phyloP scores from a whole-genome alignment of 2,797 vertebrate species.

The Tenualosa ilisha region DNA sequence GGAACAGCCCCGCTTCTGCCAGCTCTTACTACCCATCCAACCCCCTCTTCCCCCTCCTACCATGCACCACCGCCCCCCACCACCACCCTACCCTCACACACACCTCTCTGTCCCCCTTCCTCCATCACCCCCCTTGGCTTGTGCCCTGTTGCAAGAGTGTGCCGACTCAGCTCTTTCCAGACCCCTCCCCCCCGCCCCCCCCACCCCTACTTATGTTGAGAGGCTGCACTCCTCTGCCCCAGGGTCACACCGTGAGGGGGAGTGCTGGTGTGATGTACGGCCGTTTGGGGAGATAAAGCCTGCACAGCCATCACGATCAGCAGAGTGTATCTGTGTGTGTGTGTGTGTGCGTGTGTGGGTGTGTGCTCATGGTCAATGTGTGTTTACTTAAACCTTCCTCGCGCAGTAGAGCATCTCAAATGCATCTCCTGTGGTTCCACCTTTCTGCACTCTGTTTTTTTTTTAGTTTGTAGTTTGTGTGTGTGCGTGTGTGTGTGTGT shows the following conservation, averaged over 20 bases:
- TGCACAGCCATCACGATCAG: slow-evolving; percentile 13
- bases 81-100: neutral
- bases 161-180: slow-evolving; percentile 11
- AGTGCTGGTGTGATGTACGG: slow-evolving; percentile 45
- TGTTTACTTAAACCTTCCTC: slow-evolving; percentile 52
- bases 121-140: neutral
- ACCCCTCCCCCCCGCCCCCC: slow-evolving; percentile 13
- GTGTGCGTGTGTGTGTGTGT: neutral
- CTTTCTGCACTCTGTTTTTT: slow-evolving; percentile 29
- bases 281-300: slow-evolving; percentile 17
- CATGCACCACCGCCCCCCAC: neutral
- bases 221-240: slow-evolving; percentile 28
- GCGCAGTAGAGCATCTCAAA: slow-evolving; percentile 29
- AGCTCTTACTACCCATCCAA: neutral
- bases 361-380: slow-evolving; percentile 24
- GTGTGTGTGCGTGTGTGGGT: neutral
- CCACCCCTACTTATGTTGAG: slow-evolving; percentile 30
- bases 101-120: neutral
- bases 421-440: slow-evolving; percentile 39
- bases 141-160: neutral
- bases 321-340: slow-evolving; percentile 3
- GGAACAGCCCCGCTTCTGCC: neutral
- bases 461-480: neutral
- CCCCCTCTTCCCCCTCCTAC: neutral
- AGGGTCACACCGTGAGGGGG: slow-evolving; percentile 29